Evolutionary conservation across 2,888 invertebrate genomes (phyloP).

Genomic region (Exephanes ischioxanthus): DNA sequence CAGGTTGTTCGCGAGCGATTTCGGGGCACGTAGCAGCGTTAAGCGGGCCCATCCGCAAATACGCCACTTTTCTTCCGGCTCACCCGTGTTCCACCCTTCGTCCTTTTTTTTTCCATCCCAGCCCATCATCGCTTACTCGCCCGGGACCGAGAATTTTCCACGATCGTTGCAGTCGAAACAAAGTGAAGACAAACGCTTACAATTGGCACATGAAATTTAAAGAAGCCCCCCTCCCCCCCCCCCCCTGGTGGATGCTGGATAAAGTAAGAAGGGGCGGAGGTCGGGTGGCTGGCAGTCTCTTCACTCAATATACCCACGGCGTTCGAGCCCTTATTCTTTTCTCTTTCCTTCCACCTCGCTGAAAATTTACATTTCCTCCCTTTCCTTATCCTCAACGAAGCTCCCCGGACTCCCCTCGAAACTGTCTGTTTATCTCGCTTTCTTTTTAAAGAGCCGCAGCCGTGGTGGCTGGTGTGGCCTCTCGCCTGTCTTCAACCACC

Average conservation of each 20-base stretch:
- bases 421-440: conserved; percentile 85
- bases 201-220: conserved; percentile 85
- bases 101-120: conserved; percentile 1
- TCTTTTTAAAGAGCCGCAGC: conserved; percentile 83
- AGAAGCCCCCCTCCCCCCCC: conserved; percentile 72
- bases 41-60: conserved; percentile 62
- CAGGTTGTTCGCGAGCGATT: conserved; percentile 59
- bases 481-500: conserved; percentile 64
- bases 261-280: conserved; percentile 44
- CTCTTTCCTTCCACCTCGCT: conserved; percentile 83
- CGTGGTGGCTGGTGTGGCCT: conserved; percentile 71
- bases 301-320: conserved; percentile 81
- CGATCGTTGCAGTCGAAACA: conserved; percentile 70
- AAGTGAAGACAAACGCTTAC: conserved; percentile 82
- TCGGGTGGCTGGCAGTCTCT: conserved; percentile 73
- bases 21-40: conserved; percentile 63
- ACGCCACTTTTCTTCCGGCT: conserved; percentile 57
- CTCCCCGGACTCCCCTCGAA: conserved; percentile 71
- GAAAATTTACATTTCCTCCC: conserved; percentile 85
- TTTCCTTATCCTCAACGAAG: conserved; percentile 61
- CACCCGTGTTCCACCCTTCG: not conserved
- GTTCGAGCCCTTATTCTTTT: conserved; percentile 84
- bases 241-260: conserved; percentile 54
- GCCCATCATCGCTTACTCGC: conserved; percentile 23
- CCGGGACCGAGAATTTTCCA: conserved; percentile 42